Evolutionary conservation across 2,888 invertebrate species (phyloP).

Genomic region (Graphium colonna): DNA sequence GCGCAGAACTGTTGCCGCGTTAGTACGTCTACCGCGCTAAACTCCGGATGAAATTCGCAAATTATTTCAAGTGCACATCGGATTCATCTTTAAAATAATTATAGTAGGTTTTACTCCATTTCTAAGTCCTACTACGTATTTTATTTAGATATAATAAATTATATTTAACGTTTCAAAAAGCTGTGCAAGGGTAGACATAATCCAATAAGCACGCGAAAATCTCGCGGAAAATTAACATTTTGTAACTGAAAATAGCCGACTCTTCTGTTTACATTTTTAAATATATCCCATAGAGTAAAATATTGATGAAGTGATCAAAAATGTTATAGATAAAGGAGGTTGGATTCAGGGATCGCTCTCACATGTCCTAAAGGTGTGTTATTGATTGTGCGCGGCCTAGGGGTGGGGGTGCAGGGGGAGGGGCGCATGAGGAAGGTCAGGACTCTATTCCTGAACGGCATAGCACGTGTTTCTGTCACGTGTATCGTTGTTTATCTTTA

Average conservation of each 20-base stretch:
- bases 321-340: slow-evolving; percentile 26
- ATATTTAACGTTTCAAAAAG: too few species aligned
- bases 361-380: slow-evolving; percentile 47
- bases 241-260: too few species aligned
- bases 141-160: too few species aligned
- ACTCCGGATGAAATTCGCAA: slow-evolving; percentile 33
- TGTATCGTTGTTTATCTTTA: slow-evolving; percentile 30
- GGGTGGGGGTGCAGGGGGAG: slow-evolving; percentile 30
- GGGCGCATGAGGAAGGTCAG: slow-evolving; percentile 60
- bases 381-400: slow-evolving; percentile 53
- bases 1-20: slow-evolving; percentile 52
- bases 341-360: slow-evolving; percentile 35
- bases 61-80: slow-evolving; percentile 15
- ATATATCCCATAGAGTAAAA: slow-evolving; percentile 3
- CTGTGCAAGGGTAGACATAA: too few species aligned
- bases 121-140: too few species aligned
- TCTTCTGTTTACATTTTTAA: slow-evolving; percentile 17
- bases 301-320: slow-evolving; percentile 5
- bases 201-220: too few species aligned
- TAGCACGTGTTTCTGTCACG: slow-evolving; percentile 32
- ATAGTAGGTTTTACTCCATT: slow-evolving; percentile 20
- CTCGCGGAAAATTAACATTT: too few species aligned
- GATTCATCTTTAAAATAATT: neutral
- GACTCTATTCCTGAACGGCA: slow-evolving; percentile 34
- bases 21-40: slow-evolving; percentile 50